These are phyloP conservation scores for Eupithecia dodoneata DNA, from an alignment of 2,888 invertebrate genomes.

Conservation along the genomic window DNA sequence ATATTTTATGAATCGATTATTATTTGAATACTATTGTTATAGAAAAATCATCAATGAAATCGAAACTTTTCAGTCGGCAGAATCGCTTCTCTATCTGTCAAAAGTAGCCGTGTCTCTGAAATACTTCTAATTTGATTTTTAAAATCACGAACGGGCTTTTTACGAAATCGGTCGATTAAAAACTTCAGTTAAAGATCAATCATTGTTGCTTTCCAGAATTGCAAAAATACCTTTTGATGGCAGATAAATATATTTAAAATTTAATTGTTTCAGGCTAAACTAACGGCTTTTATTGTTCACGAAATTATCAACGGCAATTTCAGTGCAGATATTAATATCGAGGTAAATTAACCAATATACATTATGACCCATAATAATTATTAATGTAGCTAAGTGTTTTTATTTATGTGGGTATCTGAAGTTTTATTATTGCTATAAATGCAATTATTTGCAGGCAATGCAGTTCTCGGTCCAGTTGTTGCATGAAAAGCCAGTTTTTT, in stretches of 20 bases:
- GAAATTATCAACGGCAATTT: conserved; percentile 65
- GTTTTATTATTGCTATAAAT: background rate
- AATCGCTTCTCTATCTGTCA: no score
- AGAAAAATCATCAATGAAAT: no score
- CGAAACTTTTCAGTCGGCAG: no score
- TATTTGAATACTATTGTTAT: no score
- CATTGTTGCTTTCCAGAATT: background rate
- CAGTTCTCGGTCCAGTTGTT: conserved; percentile 64
- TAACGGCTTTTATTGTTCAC: conserved; percentile 58
- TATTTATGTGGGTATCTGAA: background rate
- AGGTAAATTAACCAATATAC: conserved; percentile 51
- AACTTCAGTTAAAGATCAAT: background rate
- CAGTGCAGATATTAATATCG: conserved; percentile 55
- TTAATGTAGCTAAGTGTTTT: background rate
- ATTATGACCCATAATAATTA: background rate
- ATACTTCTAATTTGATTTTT: no score
- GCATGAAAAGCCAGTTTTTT: conserved; percentile 62
- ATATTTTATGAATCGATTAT: no score
- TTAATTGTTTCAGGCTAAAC: conserved; percentile 58
- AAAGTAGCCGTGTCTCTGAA: no score
- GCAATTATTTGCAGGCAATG: conserved; percentile 57
- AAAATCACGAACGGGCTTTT: background rate
- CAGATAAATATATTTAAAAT: background rate
- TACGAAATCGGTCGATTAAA: background rate
- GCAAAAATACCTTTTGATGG: background rate